Percentiles rank a stretch among this genome's conserved stretches.
Evolutionary conservation across 2,113 vertebrate genomes (phyloP).

Genomic region (Charadrius vociferus): DNA sequence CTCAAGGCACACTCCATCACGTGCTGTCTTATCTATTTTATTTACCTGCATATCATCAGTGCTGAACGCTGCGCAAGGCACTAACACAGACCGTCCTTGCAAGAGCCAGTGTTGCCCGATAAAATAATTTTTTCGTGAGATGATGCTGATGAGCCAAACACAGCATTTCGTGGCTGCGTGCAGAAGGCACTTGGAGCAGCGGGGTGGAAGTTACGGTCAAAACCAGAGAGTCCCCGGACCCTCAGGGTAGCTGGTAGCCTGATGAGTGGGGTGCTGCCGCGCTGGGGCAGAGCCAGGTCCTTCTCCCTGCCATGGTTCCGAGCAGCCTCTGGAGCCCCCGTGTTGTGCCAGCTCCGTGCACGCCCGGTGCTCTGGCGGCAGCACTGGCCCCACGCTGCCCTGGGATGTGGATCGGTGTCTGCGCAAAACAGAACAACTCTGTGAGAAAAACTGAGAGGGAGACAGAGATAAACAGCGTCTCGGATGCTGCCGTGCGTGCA

Average conservation of each 20-base stretch:
- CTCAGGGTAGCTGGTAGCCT: accelerated
- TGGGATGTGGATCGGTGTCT: accelerated
- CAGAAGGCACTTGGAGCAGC: not conserved
- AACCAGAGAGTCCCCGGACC: not conserved
- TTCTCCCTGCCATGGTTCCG: not conserved
- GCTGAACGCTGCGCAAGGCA: accelerated
- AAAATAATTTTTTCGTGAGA: no score
- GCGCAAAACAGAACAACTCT: not conserved
- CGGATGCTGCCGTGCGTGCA: accelerated
- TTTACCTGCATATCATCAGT: accelerated
- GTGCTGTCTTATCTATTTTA: not conserved
- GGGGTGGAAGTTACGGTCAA: no score
- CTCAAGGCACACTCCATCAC: not conserved
- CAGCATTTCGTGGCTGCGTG: accelerated
- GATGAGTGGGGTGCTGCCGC: not conserved
- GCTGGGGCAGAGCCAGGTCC: not conserved
- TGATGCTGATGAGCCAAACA: accelerated
- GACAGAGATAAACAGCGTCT: accelerated
- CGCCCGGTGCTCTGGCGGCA: no score
- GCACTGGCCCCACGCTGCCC: not conserved
- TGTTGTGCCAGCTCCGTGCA: not conserved
- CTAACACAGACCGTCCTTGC: accelerated
- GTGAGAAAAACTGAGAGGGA: not conserved
- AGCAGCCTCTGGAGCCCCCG: not conserved
- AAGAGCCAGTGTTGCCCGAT: not conserved